Evolutionary conservation across 2,797 vertebrate species (phyloP).

Genomic region (Sparus aurata): DNA sequence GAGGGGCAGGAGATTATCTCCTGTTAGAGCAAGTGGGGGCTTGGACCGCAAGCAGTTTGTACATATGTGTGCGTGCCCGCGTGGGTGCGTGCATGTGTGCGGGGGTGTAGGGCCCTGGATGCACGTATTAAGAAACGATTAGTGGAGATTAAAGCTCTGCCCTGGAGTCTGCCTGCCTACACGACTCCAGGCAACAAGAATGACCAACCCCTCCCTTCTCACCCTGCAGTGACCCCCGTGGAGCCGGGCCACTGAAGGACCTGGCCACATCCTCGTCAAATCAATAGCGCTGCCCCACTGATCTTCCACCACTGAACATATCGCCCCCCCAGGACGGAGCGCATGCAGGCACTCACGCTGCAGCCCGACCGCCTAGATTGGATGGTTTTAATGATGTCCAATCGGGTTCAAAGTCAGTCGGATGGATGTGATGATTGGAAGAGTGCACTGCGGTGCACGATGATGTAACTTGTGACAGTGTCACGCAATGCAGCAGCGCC

Average conservation of each 20-base stretch:
- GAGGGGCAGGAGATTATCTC: slow-evolving; percentile 70
- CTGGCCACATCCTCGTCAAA: slow-evolving; percentile 54
- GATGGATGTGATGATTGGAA: slow-evolving; percentile 46
- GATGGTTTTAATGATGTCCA: slow-evolving; percentile 63
- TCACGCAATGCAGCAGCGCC: slow-evolving; percentile 24
- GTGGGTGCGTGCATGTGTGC: slow-evolving; percentile 43
- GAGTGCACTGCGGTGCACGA: slow-evolving; percentile 22
- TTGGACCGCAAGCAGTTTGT: slow-evolving; percentile 53
- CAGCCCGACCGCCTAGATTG: slow-evolving; percentile 43
- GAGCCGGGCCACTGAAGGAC: slow-evolving; percentile 63
- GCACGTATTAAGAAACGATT: slow-evolving; percentile 88
- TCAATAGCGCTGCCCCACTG: slow-evolving; percentile 72
- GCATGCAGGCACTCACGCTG: slow-evolving; percentile 25
- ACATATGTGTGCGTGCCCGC: slow-evolving; percentile 48
- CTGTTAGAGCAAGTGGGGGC: slow-evolving; percentile 58
- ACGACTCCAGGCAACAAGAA: slow-evolving; percentile 80
- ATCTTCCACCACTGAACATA: slow-evolving; percentile 59
- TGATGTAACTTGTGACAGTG: slow-evolving; percentile 50
- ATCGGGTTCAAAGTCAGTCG: slow-evolving; percentile 63
- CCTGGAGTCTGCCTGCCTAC: slow-evolving; percentile 78
- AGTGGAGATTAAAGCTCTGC: slow-evolving; percentile 89
- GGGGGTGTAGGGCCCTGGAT: slow-evolving; percentile 71
- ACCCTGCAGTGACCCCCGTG: slow-evolving; percentile 59
- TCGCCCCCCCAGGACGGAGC: slow-evolving; percentile 34
- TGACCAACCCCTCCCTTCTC: slow-evolving; percentile 58